These are phyloP conservation scores for Nestor notabilis DNA, from an alignment of 2,113 vertebrate species.

Conservation along the genomic window DNA sequence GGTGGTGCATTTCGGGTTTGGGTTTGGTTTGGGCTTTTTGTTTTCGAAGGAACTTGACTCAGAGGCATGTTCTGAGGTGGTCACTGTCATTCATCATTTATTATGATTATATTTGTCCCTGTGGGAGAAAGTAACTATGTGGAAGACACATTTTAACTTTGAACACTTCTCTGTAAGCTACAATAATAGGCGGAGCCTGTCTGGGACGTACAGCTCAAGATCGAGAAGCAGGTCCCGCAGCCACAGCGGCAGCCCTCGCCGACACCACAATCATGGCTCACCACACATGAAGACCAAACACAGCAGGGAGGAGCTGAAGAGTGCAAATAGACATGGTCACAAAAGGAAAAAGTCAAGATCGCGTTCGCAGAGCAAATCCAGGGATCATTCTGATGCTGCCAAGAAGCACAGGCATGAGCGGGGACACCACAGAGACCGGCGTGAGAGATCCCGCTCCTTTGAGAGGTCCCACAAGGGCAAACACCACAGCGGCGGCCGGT, in stretches of 20 bases:
- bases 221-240: conserved; percentile 93
- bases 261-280: conserved; percentile 86
- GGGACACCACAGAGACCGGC: conserved; percentile 88
- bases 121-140: rapidly evolving
- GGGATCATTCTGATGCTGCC: conserved; percentile 84
- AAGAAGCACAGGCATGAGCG: conserved; percentile 97
- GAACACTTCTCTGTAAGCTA: conserved; percentile 75
- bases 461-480: conserved; percentile 95
- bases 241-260: conserved; percentile 89
- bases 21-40: background rate
- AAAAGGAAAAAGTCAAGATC: conserved; percentile 94
- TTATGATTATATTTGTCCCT: background rate
- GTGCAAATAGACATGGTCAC: conserved; percentile 85
- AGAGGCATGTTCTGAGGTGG: rapidly evolving
- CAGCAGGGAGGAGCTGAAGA: conserved; percentile 87
- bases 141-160: rapidly evolving
- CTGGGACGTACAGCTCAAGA: conserved; percentile 95
- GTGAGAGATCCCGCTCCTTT: conserved; percentile 92
- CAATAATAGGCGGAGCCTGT: conserved; percentile 93
- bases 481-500: conserved; percentile 88
- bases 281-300: conserved; percentile 91
- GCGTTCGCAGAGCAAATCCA: conserved; percentile 88
- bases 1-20: rapidly evolving
- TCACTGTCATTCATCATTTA: rapidly evolving
- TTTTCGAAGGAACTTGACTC: background rate